Conservation (phyloP, 2,797 vertebrate species). For the Pseudocheirus occidentalis region DNA sequence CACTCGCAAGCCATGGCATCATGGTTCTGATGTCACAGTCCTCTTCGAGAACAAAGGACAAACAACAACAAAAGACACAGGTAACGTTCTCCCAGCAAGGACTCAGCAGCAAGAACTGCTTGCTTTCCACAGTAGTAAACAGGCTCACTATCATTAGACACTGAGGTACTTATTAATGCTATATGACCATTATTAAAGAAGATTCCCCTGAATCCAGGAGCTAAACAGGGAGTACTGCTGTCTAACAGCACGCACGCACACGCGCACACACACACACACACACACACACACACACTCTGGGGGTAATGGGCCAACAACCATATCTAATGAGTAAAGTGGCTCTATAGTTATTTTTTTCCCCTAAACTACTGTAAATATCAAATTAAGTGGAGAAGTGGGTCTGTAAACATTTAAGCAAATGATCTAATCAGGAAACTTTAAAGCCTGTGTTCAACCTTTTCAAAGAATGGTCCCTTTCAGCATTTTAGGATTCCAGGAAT, state of each 20-base stretch:
- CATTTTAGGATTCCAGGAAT: not conserved
- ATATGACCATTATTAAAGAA: accelerated
- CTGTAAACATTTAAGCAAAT: not conserved
- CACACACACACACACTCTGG: not conserved
- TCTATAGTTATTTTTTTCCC: not conserved
- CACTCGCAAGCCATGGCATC: no score
- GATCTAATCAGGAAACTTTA: not conserved
- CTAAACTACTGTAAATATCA: no score
- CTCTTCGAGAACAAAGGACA: no score
- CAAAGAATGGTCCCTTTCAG: not conserved
- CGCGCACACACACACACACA: not conserved
- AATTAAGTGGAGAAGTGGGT: not conserved
- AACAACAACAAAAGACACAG: no score
- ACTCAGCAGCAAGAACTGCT: not conserved
- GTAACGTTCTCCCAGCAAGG: accelerated
- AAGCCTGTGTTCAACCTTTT: not conserved
- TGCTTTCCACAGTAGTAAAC: no score
- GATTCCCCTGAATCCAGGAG: not conserved
- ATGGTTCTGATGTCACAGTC: no score
- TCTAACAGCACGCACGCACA: not conserved
- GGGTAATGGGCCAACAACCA: not conserved
- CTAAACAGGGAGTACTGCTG: not conserved
- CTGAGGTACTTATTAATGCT: not conserved
- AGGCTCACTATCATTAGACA: not conserved
- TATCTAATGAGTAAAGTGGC: not conserved